phyloP scores from a whole-genome alignment of 1,140 invertebrate species.

The Bombyx mandarina region DNA sequence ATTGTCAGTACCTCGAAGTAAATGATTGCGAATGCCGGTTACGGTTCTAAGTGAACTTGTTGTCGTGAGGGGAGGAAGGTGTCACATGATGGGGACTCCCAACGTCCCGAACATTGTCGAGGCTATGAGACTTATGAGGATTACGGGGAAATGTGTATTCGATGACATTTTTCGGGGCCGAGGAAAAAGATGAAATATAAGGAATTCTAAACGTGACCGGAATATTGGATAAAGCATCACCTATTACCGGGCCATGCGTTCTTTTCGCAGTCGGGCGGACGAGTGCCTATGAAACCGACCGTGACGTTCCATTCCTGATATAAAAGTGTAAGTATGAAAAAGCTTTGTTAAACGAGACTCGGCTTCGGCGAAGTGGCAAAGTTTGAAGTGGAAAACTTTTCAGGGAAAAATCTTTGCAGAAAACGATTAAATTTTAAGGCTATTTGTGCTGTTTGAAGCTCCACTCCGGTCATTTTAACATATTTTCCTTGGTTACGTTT shows the following conservation, averaged over 20 bases:
- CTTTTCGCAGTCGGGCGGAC: conserved; percentile 59
- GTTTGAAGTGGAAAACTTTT: conserved; percentile 70
- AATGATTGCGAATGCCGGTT: conserved; percentile 17
- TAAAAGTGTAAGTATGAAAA: conserved; percentile 70
- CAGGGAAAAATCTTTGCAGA: conserved; percentile 64
- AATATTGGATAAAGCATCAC: conserved; percentile 55
- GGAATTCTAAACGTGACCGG: conserved; percentile 66
- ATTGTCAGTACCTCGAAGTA: too few species aligned
- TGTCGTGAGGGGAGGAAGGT: conserved; percentile 24
- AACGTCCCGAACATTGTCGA: conserved; percentile 41
- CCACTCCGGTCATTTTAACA: conserved; percentile 15
- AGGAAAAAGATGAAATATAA: conserved; percentile 71
- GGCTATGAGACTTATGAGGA: conserved; percentile 67
- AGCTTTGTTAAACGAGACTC: conserved; percentile 67
- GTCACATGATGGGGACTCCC: conserved; percentile 30
- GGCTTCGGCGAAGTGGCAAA: conserved; percentile 66
- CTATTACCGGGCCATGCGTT: conserved; percentile 65
- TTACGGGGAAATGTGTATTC: conserved; percentile 70
- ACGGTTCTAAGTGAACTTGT: conserved; percentile 51
- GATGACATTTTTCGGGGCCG: conserved; percentile 69
- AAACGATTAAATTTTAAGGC: conserved; percentile 66
- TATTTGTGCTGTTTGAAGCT: conserved; percentile 55
- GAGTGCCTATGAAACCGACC: conserved; percentile 58
- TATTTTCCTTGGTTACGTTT: too few species aligned
- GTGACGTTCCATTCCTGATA: conserved; percentile 65